Percentiles rank a stretch among this genome's conserved stretches.
phyloP scores from a whole-genome alignment of 2,888 invertebrate genomes.

The Ochlodes sylvanus region DNA sequence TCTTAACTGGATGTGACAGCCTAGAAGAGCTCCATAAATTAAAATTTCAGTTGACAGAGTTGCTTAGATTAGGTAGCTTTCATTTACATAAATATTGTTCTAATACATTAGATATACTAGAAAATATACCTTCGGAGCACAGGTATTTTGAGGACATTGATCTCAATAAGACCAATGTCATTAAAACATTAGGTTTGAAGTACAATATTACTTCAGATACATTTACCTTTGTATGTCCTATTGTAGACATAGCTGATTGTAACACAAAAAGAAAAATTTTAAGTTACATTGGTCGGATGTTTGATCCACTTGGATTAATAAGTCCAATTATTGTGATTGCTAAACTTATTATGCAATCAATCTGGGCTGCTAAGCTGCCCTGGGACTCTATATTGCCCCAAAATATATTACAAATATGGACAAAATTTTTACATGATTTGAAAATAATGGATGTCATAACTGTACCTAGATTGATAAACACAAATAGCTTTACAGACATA shows the following conservation, averaged over 20 bases:
- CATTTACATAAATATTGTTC: too few species aligned
- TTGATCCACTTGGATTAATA: constrained; percentile 4
- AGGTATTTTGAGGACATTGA: neutral
- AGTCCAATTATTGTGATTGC: constrained; percentile 1
- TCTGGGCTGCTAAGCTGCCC: neutral
- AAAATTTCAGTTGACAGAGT: too few species aligned
- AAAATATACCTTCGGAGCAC: neutral
- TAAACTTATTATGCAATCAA: neutral
- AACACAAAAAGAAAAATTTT: constrained; percentile 1
- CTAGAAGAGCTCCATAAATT: neutral
- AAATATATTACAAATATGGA: neutral
- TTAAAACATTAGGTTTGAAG: constrained; percentile 4
- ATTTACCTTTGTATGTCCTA: neutral
- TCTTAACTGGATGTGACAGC: constrained; percentile 18
- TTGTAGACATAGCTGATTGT: neutral
- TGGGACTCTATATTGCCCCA: neutral
- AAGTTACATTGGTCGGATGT: neutral
- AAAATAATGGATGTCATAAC: neutral
- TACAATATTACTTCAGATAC: constrained; percentile 1
- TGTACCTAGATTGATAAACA: neutral
- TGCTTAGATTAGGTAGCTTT: too few species aligned
- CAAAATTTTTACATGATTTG: neutral
- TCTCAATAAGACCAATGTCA: constrained; percentile 1
- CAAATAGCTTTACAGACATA: neutral
- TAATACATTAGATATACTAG: too few species aligned